phyloP scores from a whole-genome alignment of 1,140 invertebrate species.

The Drosophila biarmipes region DNA sequence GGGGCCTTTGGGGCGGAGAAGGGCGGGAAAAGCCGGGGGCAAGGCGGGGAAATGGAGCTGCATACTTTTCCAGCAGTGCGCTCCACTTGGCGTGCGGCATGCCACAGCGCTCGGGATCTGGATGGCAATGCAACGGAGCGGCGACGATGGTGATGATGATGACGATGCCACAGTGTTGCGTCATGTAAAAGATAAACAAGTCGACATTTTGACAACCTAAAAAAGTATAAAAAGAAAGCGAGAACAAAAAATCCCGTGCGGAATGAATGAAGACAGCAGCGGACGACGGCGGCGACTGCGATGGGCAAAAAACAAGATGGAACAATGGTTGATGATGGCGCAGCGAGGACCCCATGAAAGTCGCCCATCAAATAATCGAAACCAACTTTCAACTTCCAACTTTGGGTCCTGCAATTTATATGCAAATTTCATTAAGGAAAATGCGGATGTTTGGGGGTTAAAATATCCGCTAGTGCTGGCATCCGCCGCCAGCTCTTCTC shows the following conservation, averaged over 20 bases:
- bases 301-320: conserved; percentile 23
- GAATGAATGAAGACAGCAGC: conserved; percentile 27
- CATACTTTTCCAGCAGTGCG: conserved; percentile 69
- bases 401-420: conserved; percentile 74
- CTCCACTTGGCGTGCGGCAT: conserved; percentile 48
- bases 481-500: conserved; percentile 23
- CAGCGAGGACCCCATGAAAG: conserved; percentile 55
- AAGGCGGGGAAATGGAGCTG: conserved; percentile 35
- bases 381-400: conserved; percentile 74
- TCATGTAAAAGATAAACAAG: conserved; percentile 76
- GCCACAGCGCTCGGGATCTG: conserved; percentile 25
- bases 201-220: conserved; percentile 77
- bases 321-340: conserved; percentile 34
- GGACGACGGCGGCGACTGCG: conserved; percentile 4
- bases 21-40: conserved; percentile 5
- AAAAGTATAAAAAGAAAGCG: conserved; percentile 7
- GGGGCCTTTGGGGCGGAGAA: conserved; percentile 2
- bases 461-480: conserved; percentile 11
- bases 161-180: conserved; percentile 46
- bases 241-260: conserved; percentile 6
- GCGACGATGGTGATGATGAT: conserved; percentile 22
- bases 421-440: conserved; percentile 79
- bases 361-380: conserved; percentile 78
- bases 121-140: conserved; percentile 42
- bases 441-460: conserved; percentile 37